Percentiles rank a stretch among this genome's conserved stretches.
Evolutionary conservation across 2,888 invertebrate genomes (phyloP).

Genomic region (Macrophya annulata): DNA sequence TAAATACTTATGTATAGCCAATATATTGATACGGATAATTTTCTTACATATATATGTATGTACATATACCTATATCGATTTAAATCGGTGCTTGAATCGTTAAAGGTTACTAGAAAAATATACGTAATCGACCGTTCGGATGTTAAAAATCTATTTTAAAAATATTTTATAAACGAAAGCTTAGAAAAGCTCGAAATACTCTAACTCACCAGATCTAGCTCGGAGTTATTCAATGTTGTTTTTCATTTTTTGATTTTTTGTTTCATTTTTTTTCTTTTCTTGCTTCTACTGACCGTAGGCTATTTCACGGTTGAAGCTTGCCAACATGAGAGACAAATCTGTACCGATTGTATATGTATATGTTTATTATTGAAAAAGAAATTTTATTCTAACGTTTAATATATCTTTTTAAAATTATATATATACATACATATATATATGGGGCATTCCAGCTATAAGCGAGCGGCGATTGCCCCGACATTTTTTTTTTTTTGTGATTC

Average conservation of each 20-base stretch:
- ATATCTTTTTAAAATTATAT: neutral
- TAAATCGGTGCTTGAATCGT: constrained; percentile 35
- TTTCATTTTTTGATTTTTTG: neutral
- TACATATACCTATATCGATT: neutral
- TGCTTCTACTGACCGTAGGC: neutral
- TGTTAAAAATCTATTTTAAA: constrained; percentile 42
- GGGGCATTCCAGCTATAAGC: no score
- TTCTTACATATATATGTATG: no score
- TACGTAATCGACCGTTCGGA: constrained; percentile 34
- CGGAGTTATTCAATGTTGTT: constrained; percentile 13
- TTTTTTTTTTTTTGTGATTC: no score
- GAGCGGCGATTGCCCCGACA: no score
- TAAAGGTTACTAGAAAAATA: constrained; percentile 13
- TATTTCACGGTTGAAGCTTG: neutral
- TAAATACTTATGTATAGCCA: neutral
- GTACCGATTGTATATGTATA: neutral
- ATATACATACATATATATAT: no score
- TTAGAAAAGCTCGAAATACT: neutral
- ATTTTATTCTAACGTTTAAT: neutral
- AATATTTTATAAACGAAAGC: constrained; percentile 35
- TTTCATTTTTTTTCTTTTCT: neutral
- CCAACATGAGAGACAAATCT: neutral
- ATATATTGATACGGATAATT: neutral
- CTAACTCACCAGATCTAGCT: neutral
- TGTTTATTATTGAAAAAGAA: neutral